These are phyloP conservation scores for Alitta virens DNA, from an alignment of 2,888 invertebrate species.

Conservation along the genomic window DNA sequence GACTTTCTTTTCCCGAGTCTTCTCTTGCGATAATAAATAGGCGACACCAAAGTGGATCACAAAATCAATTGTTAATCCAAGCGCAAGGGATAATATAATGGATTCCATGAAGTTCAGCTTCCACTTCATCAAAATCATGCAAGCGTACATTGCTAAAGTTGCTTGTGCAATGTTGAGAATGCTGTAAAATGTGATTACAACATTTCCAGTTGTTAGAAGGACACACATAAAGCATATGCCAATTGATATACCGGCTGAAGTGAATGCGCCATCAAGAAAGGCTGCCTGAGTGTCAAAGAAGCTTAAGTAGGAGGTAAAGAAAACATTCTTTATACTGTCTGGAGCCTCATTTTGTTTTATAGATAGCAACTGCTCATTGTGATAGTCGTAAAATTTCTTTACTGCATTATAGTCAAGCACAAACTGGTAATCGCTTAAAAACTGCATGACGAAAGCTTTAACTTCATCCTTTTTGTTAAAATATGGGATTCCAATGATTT, in stretches of 20 bases:
- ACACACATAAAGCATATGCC: background rate
- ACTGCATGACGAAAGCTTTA: background rate
- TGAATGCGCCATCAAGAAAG: background rate
- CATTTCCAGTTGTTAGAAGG: background rate
- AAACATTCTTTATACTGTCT: background rate
- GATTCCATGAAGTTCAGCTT: background rate
- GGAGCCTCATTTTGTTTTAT: background rate
- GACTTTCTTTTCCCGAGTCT: background rate
- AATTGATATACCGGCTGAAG: background rate
- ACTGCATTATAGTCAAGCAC: background rate
- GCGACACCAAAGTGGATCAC: background rate
- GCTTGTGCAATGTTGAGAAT: background rate
- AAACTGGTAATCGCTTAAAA: background rate
- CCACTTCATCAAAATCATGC: background rate
- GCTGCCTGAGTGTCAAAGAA: background rate
- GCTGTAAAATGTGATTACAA: background rate
- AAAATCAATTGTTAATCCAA: background rate
- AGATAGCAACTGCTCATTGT: background rate
- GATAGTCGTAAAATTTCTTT: background rate
- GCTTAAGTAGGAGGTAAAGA: background rate
- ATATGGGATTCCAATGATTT: background rate
- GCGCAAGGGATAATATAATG: background rate
- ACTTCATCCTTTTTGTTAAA: background rate
- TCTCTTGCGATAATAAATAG: background rate
- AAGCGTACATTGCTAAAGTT: background rate